A percentile compares a stretch with the other conserved stretches of the same genome.
Conservation (phyloP, 2,797 vertebrate species). For the Simalia tracyae region DNA sequence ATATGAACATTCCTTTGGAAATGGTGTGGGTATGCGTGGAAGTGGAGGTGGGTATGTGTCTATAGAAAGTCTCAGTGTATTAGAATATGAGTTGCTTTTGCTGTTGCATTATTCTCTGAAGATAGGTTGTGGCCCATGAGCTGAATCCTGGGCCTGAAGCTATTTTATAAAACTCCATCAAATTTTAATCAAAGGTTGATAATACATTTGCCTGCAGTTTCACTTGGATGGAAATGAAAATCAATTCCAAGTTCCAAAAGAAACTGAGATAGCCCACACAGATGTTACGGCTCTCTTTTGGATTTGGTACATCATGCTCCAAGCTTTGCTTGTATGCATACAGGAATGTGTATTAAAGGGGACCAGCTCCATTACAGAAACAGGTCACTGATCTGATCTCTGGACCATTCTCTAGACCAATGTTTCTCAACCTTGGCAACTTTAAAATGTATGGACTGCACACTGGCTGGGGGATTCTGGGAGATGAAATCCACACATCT, state of each 20-base stretch:
- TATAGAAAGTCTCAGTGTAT: too few relatives aligned
- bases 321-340: neutral
- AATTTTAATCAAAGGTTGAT: neutral
- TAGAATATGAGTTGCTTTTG: too few relatives aligned
- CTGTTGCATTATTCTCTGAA: neutral
- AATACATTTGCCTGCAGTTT: neutral
- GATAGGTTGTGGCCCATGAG: too few relatives aligned
- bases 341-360: neutral
- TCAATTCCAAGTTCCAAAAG: neutral
- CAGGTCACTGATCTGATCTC: neutral
- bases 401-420: neutral
- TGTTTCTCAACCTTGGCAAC: neutral
- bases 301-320: neutral
- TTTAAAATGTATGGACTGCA: neutral
- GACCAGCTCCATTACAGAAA: neutral
- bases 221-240: neutral
- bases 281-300: neutral
- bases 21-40: too few relatives aligned
- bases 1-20: neutral
- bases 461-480: neutral
- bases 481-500: neutral
- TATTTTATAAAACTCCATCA: neutral
- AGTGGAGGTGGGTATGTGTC: too few relatives aligned
- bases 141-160: neutral
- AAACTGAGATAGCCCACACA: neutral